Conservation (phyloP, 2,888 invertebrate species). For the Noctua janthe region DNA sequence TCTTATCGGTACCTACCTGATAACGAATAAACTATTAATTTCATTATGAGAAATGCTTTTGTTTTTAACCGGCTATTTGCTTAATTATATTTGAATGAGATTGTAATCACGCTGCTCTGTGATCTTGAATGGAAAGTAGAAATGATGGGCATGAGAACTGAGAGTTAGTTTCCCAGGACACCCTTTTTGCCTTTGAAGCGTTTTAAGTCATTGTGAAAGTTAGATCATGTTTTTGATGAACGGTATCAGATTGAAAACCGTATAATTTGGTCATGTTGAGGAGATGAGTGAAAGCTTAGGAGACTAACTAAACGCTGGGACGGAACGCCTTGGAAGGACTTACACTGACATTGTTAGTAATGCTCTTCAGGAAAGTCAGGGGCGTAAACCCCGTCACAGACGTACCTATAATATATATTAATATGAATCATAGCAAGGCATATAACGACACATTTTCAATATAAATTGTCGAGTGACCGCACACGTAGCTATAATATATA, state of each 20-base stretch:
- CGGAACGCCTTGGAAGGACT: background rate
- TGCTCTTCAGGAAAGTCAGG: background rate
- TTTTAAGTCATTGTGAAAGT: background rate
- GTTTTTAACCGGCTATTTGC: slow-evolving; percentile 8
- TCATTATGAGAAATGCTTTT: slow-evolving; percentile 27
- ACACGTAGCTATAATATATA: too few species aligned
- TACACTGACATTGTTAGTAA: background rate
- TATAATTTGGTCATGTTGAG: background rate
- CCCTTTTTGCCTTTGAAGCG: background rate
- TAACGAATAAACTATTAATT: slow-evolving; percentile 36
- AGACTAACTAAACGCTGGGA: background rate
- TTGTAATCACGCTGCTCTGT: slow-evolving; percentile 12
- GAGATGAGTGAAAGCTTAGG: background rate
- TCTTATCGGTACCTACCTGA: slow-evolving; percentile 41
- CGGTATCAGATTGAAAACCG: background rate
- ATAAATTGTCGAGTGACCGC: too few species aligned
- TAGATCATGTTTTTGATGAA: background rate
- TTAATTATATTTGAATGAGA: slow-evolving; percentile 11
- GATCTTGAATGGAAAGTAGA: background rate
- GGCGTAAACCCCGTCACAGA: background rate
- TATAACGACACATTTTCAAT: too few species aligned
- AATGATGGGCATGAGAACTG: background rate
- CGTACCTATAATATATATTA: too few species aligned
- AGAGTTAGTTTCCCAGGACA: background rate
- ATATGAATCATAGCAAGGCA: too few species aligned